Evolutionary conservation across 2,113 vertebrate species (phyloP).

Genomic region (Strix aluco): DNA sequence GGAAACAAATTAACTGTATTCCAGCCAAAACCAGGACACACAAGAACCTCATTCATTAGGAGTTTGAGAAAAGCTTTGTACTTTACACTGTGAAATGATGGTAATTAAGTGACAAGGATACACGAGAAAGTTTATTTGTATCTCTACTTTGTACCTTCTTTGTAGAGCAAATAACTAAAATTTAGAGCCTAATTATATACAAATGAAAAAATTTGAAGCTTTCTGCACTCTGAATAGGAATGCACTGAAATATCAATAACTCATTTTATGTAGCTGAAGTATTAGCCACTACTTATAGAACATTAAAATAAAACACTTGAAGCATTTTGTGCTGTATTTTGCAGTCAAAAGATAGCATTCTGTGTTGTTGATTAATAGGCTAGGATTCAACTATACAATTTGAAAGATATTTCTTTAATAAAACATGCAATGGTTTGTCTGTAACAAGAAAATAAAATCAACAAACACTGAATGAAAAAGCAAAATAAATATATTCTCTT

Average conservation of each 20-base stretch:
- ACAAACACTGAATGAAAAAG: not conserved
- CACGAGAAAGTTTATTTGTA: not conserved
- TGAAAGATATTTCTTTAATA: not conserved
- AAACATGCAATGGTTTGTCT: not conserved
- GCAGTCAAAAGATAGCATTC: not conserved
- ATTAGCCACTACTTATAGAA: not conserved
- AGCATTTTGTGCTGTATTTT: not conserved
- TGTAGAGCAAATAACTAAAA: slow-evolving; percentile 35
- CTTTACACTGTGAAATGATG: not conserved
- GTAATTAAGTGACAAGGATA: not conserved
- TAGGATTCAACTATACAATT: not conserved
- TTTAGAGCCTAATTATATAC: slow-evolving; percentile 15
- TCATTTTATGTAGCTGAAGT: slow-evolving; percentile 31
- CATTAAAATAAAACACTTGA: slow-evolving; percentile 13
- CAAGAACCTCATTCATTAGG: not conserved
- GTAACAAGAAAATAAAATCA: not conserved
- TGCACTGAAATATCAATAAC: slow-evolving; percentile 12
- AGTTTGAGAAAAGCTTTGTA: not conserved
- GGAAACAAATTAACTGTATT: too few species aligned
- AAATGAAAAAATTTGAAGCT: not conserved
- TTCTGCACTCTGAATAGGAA: not conserved
- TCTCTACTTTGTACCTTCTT: not conserved
- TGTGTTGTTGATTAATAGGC: not conserved
- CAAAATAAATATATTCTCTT: not conserved
- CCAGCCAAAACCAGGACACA: too few species aligned